Base-by-base conservation (phyloP, 2,113 vertebrate species). In the Upupa epops region DNA sequence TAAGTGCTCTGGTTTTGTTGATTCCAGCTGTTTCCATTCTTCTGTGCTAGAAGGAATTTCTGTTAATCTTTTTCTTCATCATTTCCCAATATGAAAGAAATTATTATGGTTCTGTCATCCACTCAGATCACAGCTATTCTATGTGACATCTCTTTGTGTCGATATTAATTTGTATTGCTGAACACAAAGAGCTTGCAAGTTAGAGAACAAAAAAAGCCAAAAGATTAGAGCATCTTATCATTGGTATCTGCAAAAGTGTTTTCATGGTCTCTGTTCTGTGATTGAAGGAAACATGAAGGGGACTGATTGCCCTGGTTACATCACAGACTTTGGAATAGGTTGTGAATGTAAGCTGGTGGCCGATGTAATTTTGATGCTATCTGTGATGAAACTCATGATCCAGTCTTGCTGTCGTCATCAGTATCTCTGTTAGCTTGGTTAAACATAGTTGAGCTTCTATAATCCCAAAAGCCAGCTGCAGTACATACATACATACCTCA, bases 201-300 rank as follows among this genome's bases (percentile, higher is more conserved):
- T 63, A 42, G 34, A 61, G 15, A 59, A 20, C 6, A 58, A 72
- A 68, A 34, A 36, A 9, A 83, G 73, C 16, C 13, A 68, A 45
- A 83, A 61, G 22, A 32, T 29, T 7, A 60, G 14, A 78, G 13
- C n/a, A 31, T 46, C 31, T 83, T 52, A 42, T 70, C 31, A 46
- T 68, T 66, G 37, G 31, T 31, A 45, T 36, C 26, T 83, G 25
- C 20, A 52, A 25, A 56, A 61, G 28, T 45, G 32, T 83, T 88
- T 88, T 88, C 55, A 14, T 11, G 52, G 19, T 20, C 20, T 32
- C 60, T 74, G 8, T n/a, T 37, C 61, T 31, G 26, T 66, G 48
- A 25, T n/a, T 1, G 1, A 18, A 6, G 26, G 19, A 72, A 83
- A 55, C 0, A 1, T 0, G 1, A 49, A 34, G 37, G 19, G 26